A percentile compares a stretch with the other conserved stretches of the same genome.
Conservation (phyloP, 1,140 invertebrate species). For the Hirudo medicinalis region DNA sequence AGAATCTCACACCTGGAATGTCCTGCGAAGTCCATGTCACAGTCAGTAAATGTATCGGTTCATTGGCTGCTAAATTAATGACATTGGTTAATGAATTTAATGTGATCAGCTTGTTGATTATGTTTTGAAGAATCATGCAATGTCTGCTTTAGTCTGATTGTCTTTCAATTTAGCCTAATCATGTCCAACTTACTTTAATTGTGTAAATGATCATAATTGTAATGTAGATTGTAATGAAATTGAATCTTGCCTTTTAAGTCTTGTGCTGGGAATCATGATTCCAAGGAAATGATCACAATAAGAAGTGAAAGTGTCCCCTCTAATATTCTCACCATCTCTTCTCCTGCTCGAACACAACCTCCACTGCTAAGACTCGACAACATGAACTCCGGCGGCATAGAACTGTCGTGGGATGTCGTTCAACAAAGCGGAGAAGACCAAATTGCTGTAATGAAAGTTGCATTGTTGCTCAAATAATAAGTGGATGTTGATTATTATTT, state of each 20-base stretch:
- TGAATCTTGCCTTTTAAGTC: neutral
- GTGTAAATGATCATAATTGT: too few species aligned
- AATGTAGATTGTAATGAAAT: too few species aligned
- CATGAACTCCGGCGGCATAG: conserved; percentile 36
- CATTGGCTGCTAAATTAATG: too few species aligned
- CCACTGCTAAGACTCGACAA: conserved; percentile 36
- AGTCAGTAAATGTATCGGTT: conserved; percentile 21
- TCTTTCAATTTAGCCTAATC: too few species aligned
- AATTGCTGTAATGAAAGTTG: neutral
- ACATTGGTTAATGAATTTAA: too few species aligned
- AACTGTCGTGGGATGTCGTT: conserved; percentile 37
- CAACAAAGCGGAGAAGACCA: conserved; percentile 37
- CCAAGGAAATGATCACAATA: conserved; percentile 28
- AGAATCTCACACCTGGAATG: conserved; percentile 35
- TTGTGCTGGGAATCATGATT: neutral
- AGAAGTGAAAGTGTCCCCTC: conserved; percentile 34
- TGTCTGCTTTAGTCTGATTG: too few species aligned
- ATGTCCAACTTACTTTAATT: too few species aligned
- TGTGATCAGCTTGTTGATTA: too few species aligned
- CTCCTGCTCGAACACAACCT: conserved; percentile 36
- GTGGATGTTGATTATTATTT: neutral
- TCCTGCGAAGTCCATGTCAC: conserved; percentile 38
- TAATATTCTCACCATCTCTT: conserved; percentile 35
- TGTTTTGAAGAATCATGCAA: too few species aligned
- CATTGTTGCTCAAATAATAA: too few species aligned